These are phyloP conservation scores for Cryptophagus acutangulus DNA, from an alignment of 2,888 invertebrate species.

Conservation along the genomic window DNA sequence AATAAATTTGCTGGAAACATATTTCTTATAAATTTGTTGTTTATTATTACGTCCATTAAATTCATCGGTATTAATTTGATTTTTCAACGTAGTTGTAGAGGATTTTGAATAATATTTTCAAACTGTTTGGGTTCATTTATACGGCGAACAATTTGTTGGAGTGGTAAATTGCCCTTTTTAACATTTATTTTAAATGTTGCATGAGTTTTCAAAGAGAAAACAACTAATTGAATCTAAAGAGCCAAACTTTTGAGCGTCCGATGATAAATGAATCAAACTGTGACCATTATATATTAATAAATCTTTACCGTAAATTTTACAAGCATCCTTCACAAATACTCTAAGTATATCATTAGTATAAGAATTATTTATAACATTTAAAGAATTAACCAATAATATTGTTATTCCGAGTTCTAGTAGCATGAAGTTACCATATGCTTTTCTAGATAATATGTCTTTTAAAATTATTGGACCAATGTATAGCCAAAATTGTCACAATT, in stretches of 20 bases:
- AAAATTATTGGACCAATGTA: constrained; percentile 23
- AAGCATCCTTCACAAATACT: constrained; percentile 13
- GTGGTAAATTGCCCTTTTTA: constrained; percentile 13
- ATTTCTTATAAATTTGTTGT: too few relatives aligned
- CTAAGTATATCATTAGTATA: constrained; percentile 19
- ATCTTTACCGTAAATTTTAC: constrained; percentile 16
- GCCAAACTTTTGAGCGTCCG: constrained; percentile 15
- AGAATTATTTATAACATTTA: constrained; percentile 20
- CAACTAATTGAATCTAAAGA: constrained; percentile 13
- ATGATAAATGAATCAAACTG: constrained; percentile 14
- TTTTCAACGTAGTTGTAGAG: too few relatives aligned
- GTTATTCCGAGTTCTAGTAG: constrained; percentile 22
- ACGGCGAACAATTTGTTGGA: constrained; percentile 13
- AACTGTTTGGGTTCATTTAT: constrained; percentile 13
- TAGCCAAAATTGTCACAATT: constrained; percentile 25
- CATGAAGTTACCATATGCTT: constrained; percentile 21
- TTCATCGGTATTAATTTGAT: too few relatives aligned
- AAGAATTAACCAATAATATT: constrained; percentile 16
- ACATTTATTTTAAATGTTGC: constrained; percentile 14
- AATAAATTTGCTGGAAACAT: too few relatives aligned
- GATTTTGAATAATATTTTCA: too few relatives aligned
- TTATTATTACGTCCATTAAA: too few relatives aligned
- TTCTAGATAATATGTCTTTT: constrained; percentile 16
- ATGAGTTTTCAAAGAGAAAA: constrained; percentile 17
- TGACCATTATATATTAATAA: constrained; percentile 16